These are phyloP conservation scores for Scaptomyza tumidula DNA, from an alignment of 2,888 invertebrate species.

Conservation along the genomic window DNA sequence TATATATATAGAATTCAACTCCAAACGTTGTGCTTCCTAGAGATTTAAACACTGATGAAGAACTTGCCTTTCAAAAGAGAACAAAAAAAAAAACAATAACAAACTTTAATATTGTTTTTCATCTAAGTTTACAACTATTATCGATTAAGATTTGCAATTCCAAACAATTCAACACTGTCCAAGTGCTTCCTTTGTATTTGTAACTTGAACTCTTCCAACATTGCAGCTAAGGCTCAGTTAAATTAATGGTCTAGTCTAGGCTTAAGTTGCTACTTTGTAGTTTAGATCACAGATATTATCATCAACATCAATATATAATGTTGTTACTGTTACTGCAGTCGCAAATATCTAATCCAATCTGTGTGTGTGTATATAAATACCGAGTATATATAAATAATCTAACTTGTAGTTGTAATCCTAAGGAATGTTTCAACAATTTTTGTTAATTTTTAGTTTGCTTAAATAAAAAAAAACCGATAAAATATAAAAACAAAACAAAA, in stretches of 20 bases:
- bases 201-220: slow-evolving; percentile 49
- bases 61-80: slow-evolving; percentile 52
- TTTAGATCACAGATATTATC: slow-evolving; percentile 13
- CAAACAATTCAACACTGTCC: slow-evolving; percentile 60
- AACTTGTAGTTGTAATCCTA: slow-evolving; percentile 27
- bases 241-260: slow-evolving; percentile 76
- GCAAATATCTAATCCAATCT: slow-evolving; percentile 22
- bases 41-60: slow-evolving; percentile 49
- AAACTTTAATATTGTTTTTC: slow-evolving; percentile 3
- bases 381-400: slow-evolving; percentile 30
- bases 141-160: slow-evolving; percentile 61
- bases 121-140: slow-evolving; percentile 46
- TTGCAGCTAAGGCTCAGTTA: slow-evolving; percentile 62
- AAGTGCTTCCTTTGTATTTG: slow-evolving; percentile 71
- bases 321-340: slow-evolving; percentile 26
- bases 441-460: slow-evolving; percentile 76
- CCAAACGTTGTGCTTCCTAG: slow-evolving; percentile 74
- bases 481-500: slow-evolving; percentile 19
- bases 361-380: slow-evolving; percentile 38
- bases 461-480: slow-evolving; percentile 62
- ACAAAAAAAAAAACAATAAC: not conserved
- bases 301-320: slow-evolving; percentile 10
- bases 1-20: slow-evolving; percentile 49
- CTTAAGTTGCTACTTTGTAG: slow-evolving; percentile 50
- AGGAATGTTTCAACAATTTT: slow-evolving; percentile 69